Evolutionary conservation across 2,113 vertebrate genomes (phyloP), one percentile per base, ranked within the genome.

Genomic region (Ascaphus truei): DNA sequence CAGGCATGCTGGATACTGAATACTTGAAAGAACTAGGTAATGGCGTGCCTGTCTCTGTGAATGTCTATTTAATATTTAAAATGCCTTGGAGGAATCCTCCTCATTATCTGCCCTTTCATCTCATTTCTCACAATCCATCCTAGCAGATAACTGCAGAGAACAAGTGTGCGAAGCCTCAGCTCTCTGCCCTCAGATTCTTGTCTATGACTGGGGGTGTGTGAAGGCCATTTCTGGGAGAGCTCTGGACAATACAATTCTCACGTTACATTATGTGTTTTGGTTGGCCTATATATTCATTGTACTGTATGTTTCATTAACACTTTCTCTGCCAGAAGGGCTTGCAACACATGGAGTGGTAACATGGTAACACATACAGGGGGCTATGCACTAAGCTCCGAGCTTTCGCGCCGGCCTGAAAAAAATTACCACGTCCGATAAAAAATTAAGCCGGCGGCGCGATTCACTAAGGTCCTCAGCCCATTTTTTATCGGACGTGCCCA

Each of bases 61-160:
- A 59, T 59, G 43, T 51, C 55, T 68, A 37, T 30, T 68, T 59
- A 68, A 68, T 68, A 68, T 60, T 68, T 68, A 60, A 68, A 68
- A 68, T 25, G 66, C 56, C 66, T 68, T 60, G 30, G 15, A 68
- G 66, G 43, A 37, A 39, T 22, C 23, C 33, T 36, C 65, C 51
- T 48, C 23, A 51, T 59, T 59, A 59, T 34, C 30, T 59, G 43
- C 31, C 59, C 55, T 68, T 68, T 59, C 57, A 68, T 59, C 66
- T 59, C n/a, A 26, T 30, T 41, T 68, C 13, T 22, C 30, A 22
- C 43, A n/a, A 37, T 48, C 66, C 16, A 51, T 68, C 22, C 56
- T 27, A 33, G 36, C 23, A 25, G 16, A 39, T 36, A 31, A 51
- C 22, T 3, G n/a, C 5, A 51, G 43, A n/a, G n/a, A n/a, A n/a